These are phyloP conservation scores for Monopis laevigella DNA, from an alignment of 2,888 invertebrate genomes.

Conservation along the genomic window DNA sequence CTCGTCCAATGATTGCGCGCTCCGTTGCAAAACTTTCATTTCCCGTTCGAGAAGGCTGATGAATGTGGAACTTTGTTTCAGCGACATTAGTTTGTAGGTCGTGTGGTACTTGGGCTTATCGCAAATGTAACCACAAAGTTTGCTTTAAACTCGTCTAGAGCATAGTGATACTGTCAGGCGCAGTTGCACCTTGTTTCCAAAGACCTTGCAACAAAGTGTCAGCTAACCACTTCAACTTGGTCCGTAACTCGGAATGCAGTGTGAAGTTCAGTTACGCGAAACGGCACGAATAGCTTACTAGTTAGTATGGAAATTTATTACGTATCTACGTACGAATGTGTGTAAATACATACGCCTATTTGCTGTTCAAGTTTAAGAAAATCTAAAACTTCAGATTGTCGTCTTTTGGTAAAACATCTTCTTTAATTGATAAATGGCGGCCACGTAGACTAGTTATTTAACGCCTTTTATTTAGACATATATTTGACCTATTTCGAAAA, in stretches of 20 bases:
- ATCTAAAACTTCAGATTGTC: too few relatives aligned
- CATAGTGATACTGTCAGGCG: slow-evolving; percentile 29
- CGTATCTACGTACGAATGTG: not conserved
- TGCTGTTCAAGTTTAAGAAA: too few relatives aligned
- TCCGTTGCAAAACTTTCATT: slow-evolving; percentile 10
- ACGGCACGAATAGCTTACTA: slow-evolving; percentile 11
- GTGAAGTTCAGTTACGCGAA: slow-evolving; percentile 12
- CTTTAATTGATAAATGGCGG: too few relatives aligned
- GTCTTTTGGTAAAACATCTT: too few relatives aligned
- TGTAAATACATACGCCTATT: not conserved
- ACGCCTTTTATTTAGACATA: too few relatives aligned
- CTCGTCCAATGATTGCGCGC: slow-evolving; percentile 3
- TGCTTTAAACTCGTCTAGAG: slow-evolving; percentile 16
- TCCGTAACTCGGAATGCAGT: slow-evolving; percentile 10
- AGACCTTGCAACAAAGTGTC: slow-evolving; percentile 51
- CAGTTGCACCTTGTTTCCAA: slow-evolving; percentile 35
- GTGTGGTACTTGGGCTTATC: slow-evolving; percentile 29
- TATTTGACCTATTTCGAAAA: too few relatives aligned
- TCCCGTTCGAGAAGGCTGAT: slow-evolving; percentile 22
- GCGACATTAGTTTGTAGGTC: slow-evolving; percentile 29
- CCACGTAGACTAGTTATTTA: too few relatives aligned
- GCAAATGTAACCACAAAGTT: slow-evolving; percentile 28
- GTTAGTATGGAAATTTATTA: not conserved
- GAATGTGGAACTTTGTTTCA: slow-evolving; percentile 25
- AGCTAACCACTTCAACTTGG: slow-evolving; percentile 35